phyloP scores from a whole-genome alignment of 2,888 invertebrate genomes.

The Aradus depressus region DNA sequence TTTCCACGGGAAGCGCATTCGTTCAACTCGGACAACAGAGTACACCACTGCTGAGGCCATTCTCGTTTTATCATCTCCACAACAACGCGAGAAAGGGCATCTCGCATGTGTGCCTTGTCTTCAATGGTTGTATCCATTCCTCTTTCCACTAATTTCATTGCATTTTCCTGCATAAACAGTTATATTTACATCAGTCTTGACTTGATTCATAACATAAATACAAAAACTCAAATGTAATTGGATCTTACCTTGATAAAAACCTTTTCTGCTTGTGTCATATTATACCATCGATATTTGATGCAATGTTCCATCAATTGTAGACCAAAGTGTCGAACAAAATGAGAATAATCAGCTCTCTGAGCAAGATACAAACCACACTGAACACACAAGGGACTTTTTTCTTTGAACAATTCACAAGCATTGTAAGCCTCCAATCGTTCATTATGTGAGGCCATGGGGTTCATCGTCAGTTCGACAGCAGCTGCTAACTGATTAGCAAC shows the following conservation, averaged over 20 bases:
- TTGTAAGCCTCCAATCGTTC: slow-evolving; percentile 71
- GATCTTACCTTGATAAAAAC: slow-evolving; percentile 64
- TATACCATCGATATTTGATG: slow-evolving; percentile 86
- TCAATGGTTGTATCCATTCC: slow-evolving; percentile 38
- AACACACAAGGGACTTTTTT: slow-evolving; percentile 66
- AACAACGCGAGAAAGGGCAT: slow-evolving; percentile 76
- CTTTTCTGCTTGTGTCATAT: slow-evolving; percentile 76
- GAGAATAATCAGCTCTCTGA: slow-evolving; percentile 58
- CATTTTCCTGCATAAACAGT: slow-evolving; percentile 51
- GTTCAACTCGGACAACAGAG: slow-evolving; percentile 68
- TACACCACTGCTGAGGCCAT: slow-evolving; percentile 96
- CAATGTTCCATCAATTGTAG: slow-evolving; percentile 86
- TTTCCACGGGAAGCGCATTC: slow-evolving; percentile 52
- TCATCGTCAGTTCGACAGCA: slow-evolving; percentile 72
- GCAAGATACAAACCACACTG: slow-evolving; percentile 75
- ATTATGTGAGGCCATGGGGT: slow-evolving; percentile 61
- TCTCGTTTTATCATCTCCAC: slow-evolving; percentile 95
- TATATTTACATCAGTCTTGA: background rate
- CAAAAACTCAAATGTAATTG: slow-evolving; percentile 22
- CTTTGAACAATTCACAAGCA: slow-evolving; percentile 56
- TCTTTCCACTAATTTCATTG: slow-evolving; percentile 69
- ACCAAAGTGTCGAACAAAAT: slow-evolving; percentile 79
- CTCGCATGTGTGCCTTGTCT: slow-evolving; percentile 60
- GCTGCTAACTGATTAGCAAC: slow-evolving; percentile 45
- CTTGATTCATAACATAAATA: background rate